Base-by-base conservation (phyloP, 2,797 vertebrate species). In the Chrosomus eos region DNA sequence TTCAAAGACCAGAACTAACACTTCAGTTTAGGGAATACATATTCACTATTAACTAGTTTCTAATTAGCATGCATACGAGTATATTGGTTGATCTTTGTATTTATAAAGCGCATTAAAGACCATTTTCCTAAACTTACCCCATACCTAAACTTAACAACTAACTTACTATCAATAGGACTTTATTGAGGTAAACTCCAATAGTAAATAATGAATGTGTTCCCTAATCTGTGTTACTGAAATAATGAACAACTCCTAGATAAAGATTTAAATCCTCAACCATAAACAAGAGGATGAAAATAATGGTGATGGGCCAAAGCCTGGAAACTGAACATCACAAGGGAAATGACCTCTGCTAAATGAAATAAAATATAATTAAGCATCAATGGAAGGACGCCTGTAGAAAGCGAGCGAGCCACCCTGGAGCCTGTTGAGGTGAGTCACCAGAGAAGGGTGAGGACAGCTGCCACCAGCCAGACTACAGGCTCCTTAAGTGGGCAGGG, bases 311-410 rank as follows among this genome's bases (percentile, higher is more conserved):
- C 40, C 21, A 58, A 43, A 68, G 19, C 31, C 64, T 28, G 68
- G 66, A 58, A 88, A 67, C 45, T 85, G 81, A 81, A 83, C 26
- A 66, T 48, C 48, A 51, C 16, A 71, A 78, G 76, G 72, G 55
- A 86, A 74, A 85, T 23, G 72, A 82, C 75, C 81, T 82, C 36
- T 84, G 83, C 76, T 31, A 16, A 64, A 28, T 28, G 13, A 88
- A 92, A 91, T 88, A 77, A 89, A 89, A 87, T 80, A 80, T 86
- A 84, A 90, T 90, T 83, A 91, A 86, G 86, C 70, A 40, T 72
- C 45, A 84, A 87, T 80, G 38, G 70, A 85, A 82, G 81, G 88
- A 87, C 21, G 83, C 82, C 80, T 85, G 86, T 77, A 82, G 76
- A 66, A 84, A 81, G 83, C 53, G 77, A 88, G 84, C 81, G 77